phyloP scores from a whole-genome alignment of 2,797 vertebrate species.

The Balearica regulorum region DNA sequence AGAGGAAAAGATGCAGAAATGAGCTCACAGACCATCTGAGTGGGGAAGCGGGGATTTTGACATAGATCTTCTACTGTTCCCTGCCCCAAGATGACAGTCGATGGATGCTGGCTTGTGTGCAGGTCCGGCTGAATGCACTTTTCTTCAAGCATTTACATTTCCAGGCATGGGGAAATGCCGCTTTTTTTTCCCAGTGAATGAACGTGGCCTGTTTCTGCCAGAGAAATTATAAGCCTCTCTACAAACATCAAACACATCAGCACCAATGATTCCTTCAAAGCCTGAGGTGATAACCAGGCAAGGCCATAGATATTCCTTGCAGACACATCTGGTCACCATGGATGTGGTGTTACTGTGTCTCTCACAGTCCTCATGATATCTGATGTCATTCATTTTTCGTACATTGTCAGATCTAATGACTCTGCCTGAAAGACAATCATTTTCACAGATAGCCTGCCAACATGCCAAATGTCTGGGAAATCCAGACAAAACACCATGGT shows the following conservation, averaged over 20 bases:
- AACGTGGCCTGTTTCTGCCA: background rate
- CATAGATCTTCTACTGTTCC: background rate
- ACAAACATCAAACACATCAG: background rate
- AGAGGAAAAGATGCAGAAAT: background rate
- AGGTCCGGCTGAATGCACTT: background rate
- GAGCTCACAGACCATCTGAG: rapidly evolving
- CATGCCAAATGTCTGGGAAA: background rate
- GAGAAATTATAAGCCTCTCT: background rate
- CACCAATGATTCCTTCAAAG: background rate
- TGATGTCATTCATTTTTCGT: background rate
- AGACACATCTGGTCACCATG: background rate
- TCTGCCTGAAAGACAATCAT: background rate
- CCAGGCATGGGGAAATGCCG: background rate
- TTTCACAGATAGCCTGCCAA: background rate
- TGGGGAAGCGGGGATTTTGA: background rate
- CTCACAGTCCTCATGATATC: background rate
- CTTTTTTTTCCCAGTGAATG: background rate
- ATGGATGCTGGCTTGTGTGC: background rate
- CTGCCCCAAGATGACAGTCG: background rate
- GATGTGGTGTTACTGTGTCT: background rate
- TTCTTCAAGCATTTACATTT: background rate
- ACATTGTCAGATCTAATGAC: background rate
- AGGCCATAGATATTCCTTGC: background rate
- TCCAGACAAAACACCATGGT: background rate
- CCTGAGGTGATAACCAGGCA: background rate